phyloP scores from a whole-genome alignment of 2,797 vertebrate genomes.

The Scyliorhinus canicula region DNA sequence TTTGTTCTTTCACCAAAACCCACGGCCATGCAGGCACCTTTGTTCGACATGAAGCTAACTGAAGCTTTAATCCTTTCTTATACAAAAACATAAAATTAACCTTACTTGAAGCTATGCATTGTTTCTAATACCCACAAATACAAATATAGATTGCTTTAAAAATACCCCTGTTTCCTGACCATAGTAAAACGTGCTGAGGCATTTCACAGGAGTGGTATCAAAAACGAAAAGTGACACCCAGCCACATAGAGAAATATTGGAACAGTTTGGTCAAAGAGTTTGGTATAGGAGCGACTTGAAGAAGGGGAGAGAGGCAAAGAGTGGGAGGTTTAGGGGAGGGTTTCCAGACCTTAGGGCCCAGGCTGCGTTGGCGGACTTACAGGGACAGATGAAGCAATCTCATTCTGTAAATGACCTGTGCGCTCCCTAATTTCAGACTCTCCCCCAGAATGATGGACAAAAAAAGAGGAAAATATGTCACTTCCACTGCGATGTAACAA shows the following conservation, averaged over 20 bases:
- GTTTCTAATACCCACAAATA: too few relatives aligned
- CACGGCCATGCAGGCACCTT: too few relatives aligned
- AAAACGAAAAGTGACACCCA: not conserved
- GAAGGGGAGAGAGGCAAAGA: not conserved
- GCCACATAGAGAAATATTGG: not conserved
- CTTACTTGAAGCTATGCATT: too few relatives aligned
- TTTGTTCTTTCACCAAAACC: too few relatives aligned
- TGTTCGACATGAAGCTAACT: too few relatives aligned
- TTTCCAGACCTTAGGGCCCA: not conserved
- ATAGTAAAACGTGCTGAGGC: not conserved
- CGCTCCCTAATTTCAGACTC: not conserved
- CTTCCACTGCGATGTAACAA: not conserved
- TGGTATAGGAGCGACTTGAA: not conserved
- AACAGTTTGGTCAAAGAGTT: not conserved
- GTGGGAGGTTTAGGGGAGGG: not conserved
- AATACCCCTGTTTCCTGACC: not conserved
- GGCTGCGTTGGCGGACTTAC: not conserved
- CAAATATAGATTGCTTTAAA: too few relatives aligned
- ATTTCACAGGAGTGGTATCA: not conserved
- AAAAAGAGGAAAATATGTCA: not conserved
- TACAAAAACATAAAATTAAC: too few relatives aligned
- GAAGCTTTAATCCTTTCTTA: too few relatives aligned
- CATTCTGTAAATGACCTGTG: not conserved
- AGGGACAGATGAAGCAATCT: not conserved
- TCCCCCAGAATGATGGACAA: not conserved